Percentiles rank a stretch among this genome's conserved stretches.
These are phyloP conservation scores for Sciurus carolinensis DNA, from an alignment of 2,797 vertebrate genomes.

Conservation along the genomic window DNA sequence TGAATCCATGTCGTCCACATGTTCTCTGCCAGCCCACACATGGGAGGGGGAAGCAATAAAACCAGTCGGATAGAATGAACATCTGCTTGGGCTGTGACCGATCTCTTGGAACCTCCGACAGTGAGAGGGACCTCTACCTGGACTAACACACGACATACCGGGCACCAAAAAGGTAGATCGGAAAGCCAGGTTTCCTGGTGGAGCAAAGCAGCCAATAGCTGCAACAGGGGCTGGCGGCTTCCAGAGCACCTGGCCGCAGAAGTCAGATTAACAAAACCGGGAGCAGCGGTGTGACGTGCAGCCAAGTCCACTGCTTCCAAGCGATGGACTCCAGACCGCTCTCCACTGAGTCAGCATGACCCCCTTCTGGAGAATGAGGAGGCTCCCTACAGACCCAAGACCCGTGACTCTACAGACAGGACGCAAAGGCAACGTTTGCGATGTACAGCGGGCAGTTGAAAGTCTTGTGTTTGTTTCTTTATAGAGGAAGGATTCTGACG, in stretches of 20 bases:
- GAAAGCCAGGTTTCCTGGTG: background rate
- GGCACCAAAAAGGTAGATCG: no score
- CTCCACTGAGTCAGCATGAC: rapidly evolving
- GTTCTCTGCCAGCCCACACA: background rate
- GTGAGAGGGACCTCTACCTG: background rate
- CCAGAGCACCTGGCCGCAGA: no score
- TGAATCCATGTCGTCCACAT: background rate
- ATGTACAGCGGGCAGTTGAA: background rate
- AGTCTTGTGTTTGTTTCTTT: no score
- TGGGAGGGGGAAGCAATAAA: background rate
- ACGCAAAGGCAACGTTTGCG: background rate
- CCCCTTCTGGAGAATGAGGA: background rate
- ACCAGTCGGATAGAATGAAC: background rate
- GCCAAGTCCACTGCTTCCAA: background rate
- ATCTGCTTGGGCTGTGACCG: background rate
- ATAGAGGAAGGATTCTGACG: background rate
- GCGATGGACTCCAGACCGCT: rapidly evolving
- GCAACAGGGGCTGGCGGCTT: background rate
- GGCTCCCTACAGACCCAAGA: background rate
- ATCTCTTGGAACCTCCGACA: rapidly evolving
- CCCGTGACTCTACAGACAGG: background rate
- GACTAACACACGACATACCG: rapidly evolving
- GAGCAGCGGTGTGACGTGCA: rapidly evolving
- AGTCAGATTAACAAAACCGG: background rate
- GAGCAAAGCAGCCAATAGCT: background rate